Percentiles rank a stretch among this genome's conserved stretches.
phyloP scores from a whole-genome alignment of 2,888 invertebrate genomes.

The Ganaspis brasiliensis region DNA sequence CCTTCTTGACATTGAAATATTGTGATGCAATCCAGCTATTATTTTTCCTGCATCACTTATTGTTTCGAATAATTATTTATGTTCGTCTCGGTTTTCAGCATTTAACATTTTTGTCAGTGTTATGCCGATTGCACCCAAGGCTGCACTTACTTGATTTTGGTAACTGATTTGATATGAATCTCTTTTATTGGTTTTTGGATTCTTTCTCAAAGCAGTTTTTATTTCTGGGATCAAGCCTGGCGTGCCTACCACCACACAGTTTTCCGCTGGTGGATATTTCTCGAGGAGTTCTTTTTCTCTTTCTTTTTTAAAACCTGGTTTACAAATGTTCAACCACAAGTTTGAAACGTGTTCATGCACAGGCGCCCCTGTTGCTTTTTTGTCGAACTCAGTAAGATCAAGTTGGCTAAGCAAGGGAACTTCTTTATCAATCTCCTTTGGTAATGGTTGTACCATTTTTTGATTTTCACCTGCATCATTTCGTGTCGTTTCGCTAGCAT shows the following conservation, averaged over 20 bases:
- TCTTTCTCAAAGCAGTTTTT: neutral
- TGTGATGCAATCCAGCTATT: conserved; percentile 61
- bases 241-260: neutral
- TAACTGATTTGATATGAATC: conserved; percentile 3
- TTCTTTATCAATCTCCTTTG: too few species aligned
- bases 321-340: too few species aligned
- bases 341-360: too few species aligned
- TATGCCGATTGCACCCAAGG: neutral
- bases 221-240: neutral
- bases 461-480: too few species aligned
- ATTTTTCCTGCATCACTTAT: conserved; percentile 31
- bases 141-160: conserved; percentile 16
- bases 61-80: neutral
- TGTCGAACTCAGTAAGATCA: too few species aligned
- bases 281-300: neutral
- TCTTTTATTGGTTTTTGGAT: neutral
- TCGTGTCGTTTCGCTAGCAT: too few species aligned
- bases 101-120: neutral
- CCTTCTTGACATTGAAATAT: conserved; percentile 63
- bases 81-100: neutral
- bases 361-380: too few species aligned
- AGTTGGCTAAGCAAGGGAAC: too few species aligned
- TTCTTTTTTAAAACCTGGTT: neutral
- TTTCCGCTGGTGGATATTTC: conserved; percentile 25
- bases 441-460: too few species aligned